Conservation (phyloP, 2,888 invertebrate genomes). For the Daptonema setosum region DNA sequence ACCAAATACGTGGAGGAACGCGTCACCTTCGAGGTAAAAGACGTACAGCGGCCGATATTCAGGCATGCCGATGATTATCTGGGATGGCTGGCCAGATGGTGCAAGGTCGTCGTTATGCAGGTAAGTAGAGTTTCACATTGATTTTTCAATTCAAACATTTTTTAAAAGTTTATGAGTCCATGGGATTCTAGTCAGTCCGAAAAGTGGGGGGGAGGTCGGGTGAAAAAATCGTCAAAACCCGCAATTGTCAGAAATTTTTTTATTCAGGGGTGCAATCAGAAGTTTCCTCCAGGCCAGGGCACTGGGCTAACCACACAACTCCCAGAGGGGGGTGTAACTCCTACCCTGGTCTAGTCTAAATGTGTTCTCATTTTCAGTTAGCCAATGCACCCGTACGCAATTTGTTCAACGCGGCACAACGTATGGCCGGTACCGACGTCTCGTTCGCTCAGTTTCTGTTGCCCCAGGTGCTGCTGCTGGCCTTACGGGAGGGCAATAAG, state of each 20-base stretch:
- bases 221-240: too few species aligned
- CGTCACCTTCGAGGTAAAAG: not conserved
- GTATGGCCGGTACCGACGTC: not conserved
- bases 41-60: not conserved
- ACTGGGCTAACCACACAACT: too few species aligned
- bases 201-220: too few species aligned
- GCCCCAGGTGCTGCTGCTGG: constrained; percentile 5
- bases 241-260: too few species aligned
- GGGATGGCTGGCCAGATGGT: not conserved
- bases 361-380: too few species aligned
- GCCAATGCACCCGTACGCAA: not conserved
- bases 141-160: too few species aligned
- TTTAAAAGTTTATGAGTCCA: too few species aligned
- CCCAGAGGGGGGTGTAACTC: too few species aligned
- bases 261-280: too few species aligned
- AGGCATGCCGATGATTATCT: not conserved
- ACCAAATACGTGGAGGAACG: not conserved
- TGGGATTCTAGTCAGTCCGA: too few species aligned
- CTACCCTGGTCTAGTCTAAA: too few species aligned
- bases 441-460: constrained; percentile 4
- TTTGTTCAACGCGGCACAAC: not conserved
- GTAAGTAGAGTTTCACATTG: not conserved
- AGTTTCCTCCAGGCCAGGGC: too few species aligned
- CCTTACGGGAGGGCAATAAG: constrained; percentile 1
- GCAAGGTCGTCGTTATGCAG: not conserved